phyloP scores from a whole-genome alignment of 1,140 invertebrate species.

The Drosophila tristis region DNA sequence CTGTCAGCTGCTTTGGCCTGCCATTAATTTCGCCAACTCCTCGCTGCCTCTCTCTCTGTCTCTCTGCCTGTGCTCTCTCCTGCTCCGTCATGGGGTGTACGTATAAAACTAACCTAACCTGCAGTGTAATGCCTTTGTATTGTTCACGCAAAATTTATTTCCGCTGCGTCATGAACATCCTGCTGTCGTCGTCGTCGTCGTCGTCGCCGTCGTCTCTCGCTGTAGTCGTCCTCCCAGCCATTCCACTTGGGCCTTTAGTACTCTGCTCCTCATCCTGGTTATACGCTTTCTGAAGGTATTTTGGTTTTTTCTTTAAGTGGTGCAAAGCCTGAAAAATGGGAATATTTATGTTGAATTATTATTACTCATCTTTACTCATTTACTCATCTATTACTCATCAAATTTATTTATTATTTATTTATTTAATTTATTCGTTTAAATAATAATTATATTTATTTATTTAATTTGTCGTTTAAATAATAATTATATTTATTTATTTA shows the following conservation, averaged over 20 bases:
- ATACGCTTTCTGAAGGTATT: slow-evolving; percentile 14
- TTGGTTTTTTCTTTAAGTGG: too few species aligned
- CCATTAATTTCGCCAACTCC: slow-evolving; percentile 67
- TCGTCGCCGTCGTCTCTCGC: slow-evolving; percentile 7
- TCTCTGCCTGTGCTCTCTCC: not conserved
- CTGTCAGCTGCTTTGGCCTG: slow-evolving; percentile 59
- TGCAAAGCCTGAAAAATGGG: too few species aligned
- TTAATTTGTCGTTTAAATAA: too few species aligned
- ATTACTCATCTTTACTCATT: too few species aligned
- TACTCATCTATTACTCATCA: too few species aligned
- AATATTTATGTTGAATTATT: too few species aligned
- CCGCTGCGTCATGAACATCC: slow-evolving; percentile 80
- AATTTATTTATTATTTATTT: too few species aligned
- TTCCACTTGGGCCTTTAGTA: too few species aligned
- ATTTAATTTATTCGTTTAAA: too few species aligned
- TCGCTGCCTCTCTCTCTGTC: not conserved
- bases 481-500: too few species aligned
- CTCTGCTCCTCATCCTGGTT: slow-evolving; percentile 43
- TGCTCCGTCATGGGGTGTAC: slow-evolving; percentile 7
- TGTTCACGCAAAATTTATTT: slow-evolving; percentile 83
- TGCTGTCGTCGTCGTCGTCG: slow-evolving; percentile 65
- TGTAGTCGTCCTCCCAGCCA: slow-evolving; percentile 29
- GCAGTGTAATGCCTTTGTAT: slow-evolving; percentile 80
- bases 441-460: too few species aligned
- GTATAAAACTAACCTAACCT: slow-evolving; percentile 72